These are phyloP conservation scores for Pristionchus mayeri DNA, from an alignment of 2,888 invertebrate species.

Conservation along the genomic window DNA sequence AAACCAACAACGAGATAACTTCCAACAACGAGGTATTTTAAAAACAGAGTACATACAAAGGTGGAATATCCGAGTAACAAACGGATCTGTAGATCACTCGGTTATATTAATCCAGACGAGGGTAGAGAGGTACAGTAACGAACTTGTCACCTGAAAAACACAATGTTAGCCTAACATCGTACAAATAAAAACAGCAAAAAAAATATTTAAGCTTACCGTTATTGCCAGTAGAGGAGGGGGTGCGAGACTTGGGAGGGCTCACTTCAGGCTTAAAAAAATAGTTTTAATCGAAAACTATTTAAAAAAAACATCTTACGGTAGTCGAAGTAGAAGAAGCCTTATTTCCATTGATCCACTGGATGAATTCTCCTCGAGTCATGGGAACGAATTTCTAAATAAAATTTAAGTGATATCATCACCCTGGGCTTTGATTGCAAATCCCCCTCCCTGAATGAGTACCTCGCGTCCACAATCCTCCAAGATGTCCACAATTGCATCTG, in stretches of 20 bases:
- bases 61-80: too few species aligned
- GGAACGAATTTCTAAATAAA: background rate
- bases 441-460: background rate
- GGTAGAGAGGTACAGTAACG: constrained; percentile 6
- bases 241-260: background rate
- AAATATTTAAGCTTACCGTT: background rate
- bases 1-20: too few species aligned
- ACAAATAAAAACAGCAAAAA: too few species aligned
- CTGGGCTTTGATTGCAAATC: too few species aligned
- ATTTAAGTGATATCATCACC: background rate
- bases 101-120: background rate
- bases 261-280: background rate
- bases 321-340: background rate
- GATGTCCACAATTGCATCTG: background rate
- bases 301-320: background rate
- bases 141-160: background rate
- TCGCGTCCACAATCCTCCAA: background rate
- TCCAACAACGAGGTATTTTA: too few species aligned
- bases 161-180: too few species aligned
- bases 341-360: background rate
- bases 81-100: background rate
- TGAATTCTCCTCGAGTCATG: background rate
- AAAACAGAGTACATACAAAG: too few species aligned
- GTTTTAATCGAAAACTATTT: background rate
- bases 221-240: background rate